Evolutionary conservation across 2,113 vertebrate species (phyloP).

Genomic region (Bubalus kerabau): DNA sequence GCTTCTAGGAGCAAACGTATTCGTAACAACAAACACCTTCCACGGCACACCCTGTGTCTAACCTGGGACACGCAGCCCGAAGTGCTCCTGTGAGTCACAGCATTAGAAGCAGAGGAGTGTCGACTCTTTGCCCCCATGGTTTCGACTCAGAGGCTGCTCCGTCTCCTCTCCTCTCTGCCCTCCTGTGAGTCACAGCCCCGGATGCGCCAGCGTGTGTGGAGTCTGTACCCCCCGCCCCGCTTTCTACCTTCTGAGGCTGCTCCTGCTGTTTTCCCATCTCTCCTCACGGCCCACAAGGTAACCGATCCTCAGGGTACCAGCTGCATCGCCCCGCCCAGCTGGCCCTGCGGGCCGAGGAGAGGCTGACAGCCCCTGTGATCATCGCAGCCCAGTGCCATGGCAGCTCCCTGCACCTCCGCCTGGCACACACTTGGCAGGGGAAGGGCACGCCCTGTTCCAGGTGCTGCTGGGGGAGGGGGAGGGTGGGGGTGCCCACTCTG

Average conservation of each 20-base stretch:
- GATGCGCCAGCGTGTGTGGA: fast-evolving
- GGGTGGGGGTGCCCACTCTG: not conserved
- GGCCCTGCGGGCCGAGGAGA: not conserved
- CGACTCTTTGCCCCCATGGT: fast-evolving
- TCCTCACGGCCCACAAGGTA: not conserved
- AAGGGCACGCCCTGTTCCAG: not conserved
- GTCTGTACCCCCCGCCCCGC: not conserved
- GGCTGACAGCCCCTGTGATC: not conserved
- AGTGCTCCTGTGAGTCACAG: not conserved
- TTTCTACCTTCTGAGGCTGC: not conserved
- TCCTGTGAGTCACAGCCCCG: no score
- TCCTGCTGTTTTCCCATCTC: not conserved
- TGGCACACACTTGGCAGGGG: not conserved
- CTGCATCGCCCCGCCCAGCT: not conserved
- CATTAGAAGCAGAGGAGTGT: not conserved
- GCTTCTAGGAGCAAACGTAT: not conserved
- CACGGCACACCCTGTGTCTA: not conserved
- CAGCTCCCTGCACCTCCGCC: not conserved
- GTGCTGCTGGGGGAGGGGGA: not conserved
- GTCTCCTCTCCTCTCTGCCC: not conserved
- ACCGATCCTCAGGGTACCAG: not conserved
- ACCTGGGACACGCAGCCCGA: not conserved
- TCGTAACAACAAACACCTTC: not conserved
- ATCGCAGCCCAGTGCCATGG: not conserved
- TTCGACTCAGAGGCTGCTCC: not conserved